A percentile compares a stretch with the other conserved stretches of the same genome.
These are phyloP conservation scores for Elachura formosa DNA, from an alignment of 2,113 vertebrate species.

Conservation along the genomic window DNA sequence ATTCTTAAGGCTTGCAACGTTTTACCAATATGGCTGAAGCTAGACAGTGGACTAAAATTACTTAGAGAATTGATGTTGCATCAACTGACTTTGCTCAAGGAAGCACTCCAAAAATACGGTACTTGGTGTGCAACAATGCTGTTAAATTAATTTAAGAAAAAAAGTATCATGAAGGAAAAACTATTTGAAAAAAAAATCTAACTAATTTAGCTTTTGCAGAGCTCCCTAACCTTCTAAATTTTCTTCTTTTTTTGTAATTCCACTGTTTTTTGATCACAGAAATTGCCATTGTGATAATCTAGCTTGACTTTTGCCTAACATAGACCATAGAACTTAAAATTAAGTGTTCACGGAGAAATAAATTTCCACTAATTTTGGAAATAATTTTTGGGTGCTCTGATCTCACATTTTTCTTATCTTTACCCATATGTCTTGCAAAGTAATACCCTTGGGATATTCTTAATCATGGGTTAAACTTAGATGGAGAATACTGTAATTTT, in stretches of 20 bases:
- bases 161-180: neutral
- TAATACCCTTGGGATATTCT: neutral
- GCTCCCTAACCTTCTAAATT: neutral
- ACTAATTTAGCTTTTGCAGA: neutral
- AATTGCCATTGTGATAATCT: slow-evolving; percentile 60
- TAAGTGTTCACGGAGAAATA: neutral
- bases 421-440: neutral
- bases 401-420: neutral
- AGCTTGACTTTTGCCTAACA: slow-evolving; percentile 37
- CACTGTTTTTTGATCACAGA: slow-evolving; percentile 18
- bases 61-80: neutral
- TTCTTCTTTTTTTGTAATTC: neutral
- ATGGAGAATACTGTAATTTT: neutral
- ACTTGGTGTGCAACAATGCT: neutral
- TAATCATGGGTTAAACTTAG: neutral
- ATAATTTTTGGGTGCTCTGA: neutral
- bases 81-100: neutral
- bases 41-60: neutral
- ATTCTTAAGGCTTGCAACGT: neutral
- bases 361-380: neutral
- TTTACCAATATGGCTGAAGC: neutral
- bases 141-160: neutral
- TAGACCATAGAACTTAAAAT: slow-evolving; percentile 30
- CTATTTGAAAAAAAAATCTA: neutral
- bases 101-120: neutral